Evolutionary conservation across 2,797 vertebrate species (phyloP).

Genomic region (Argyrosomus regius): DNA sequence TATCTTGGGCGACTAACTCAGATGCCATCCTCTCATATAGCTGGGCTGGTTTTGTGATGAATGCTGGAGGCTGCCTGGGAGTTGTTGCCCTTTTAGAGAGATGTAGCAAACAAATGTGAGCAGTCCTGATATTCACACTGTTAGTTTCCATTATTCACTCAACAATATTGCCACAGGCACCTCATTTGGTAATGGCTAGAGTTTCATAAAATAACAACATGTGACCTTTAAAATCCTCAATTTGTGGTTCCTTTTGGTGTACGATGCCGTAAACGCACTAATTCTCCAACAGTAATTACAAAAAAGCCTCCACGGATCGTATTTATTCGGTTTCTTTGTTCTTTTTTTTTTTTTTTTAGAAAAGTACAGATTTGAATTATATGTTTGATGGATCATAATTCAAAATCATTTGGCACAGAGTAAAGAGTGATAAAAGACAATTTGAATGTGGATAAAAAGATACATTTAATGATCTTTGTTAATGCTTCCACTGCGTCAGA

Average conservation of each 20-base stretch:
- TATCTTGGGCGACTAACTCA: constrained; percentile 30
- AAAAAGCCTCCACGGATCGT: neutral
- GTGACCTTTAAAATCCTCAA: constrained; percentile 63
- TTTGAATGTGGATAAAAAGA: neutral
- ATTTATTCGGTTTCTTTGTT: neutral
- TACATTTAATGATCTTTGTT: neutral
- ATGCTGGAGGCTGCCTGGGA: constrained; percentile 55
- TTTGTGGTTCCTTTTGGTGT: constrained; percentile 28
- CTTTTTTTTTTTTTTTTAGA: neutral
- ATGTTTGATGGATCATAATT: neutral
- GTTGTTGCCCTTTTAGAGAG: constrained; percentile 64
- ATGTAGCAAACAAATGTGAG: constrained; percentile 60
- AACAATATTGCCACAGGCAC: constrained; percentile 50
- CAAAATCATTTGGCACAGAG: neutral
- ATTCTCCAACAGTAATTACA: neutral
- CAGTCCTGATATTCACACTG: constrained; percentile 56
- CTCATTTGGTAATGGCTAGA: constrained; percentile 56
- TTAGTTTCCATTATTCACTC: constrained; percentile 58
- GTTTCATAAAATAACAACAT: constrained; percentile 36
- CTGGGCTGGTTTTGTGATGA: constrained; percentile 55
- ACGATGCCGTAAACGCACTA: neutral
- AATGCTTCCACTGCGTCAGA: constrained; percentile 3
- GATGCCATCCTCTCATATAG: constrained; percentile 33
- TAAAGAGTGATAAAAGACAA: neutral
- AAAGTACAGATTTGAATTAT: neutral